Evolutionary conservation across 2,888 invertebrate genomes (phyloP).

Genomic region (Trichacis sp.): DNA sequence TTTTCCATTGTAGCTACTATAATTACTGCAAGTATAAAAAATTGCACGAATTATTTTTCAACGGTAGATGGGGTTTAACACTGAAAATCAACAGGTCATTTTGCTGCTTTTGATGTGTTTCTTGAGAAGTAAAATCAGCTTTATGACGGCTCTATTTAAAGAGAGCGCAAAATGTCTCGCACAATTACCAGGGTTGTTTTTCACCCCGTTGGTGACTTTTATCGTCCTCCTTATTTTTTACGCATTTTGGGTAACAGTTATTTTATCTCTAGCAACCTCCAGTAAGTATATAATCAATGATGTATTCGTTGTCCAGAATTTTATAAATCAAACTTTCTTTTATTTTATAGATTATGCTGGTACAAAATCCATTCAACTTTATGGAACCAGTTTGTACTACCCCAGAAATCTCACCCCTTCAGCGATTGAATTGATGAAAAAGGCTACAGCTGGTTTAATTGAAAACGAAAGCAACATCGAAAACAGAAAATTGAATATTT

Average conservation of each 20-base stretch:
- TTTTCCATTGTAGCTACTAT: constrained; percentile 89
- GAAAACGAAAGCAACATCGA: constrained; percentile 32
- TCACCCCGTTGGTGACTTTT: constrained; percentile 89
- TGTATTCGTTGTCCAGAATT: neutral
- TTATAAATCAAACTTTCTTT: neutral
- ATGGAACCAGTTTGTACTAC: constrained; percentile 53
- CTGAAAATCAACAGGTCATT: constrained; percentile 72
- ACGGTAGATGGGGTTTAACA: constrained; percentile 12
- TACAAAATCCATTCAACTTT: constrained; percentile 61
- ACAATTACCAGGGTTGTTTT: constrained; percentile 84
- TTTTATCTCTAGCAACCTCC: constrained; percentile 88
- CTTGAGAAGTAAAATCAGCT: constrained; percentile 84
- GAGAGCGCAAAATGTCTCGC: constrained; percentile 91
- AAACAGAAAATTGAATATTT: neutral
- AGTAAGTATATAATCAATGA: constrained; percentile 73
- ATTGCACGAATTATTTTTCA: neutral
- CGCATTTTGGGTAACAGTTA: constrained; percentile 87
- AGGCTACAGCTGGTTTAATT: constrained; percentile 50
- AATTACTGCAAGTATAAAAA: constrained; percentile 78
- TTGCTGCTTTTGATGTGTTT: constrained; percentile 80
- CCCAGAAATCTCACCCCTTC: constrained; percentile 53
- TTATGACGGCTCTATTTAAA: constrained; percentile 86
- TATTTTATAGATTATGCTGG: constrained; percentile 65
- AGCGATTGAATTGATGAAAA: constrained; percentile 45
- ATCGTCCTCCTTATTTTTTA: constrained; percentile 82